Evolutionary conservation across 2,888 invertebrate genomes (phyloP), one percentile per base, ranked within the genome.

Genomic region (Sarcophaga subvicina): DNA sequence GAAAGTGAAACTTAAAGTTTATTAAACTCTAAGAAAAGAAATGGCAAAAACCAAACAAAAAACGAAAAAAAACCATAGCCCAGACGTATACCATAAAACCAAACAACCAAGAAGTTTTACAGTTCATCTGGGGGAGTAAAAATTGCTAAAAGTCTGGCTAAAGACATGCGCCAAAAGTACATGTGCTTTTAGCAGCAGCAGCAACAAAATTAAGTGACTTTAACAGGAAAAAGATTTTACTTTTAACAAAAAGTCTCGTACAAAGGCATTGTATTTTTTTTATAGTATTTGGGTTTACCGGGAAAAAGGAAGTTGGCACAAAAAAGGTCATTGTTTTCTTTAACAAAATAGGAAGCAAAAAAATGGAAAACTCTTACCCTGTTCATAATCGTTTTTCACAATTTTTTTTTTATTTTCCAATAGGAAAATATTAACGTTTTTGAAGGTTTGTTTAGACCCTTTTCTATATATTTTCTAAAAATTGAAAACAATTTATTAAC

Each of bases 111-210:
- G 45, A 70, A 84, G 62, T 49, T 67, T n/a, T 67, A 66, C 67
- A 22, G 37, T 47, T 20, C 22, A n/a, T 45, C 59, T 66, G 20
- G 17, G 37, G 66, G 37, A 66, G 60, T 62, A 49, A 76, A 70
- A 63, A n/a, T 37, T 12, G 17, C 17, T 67, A 27, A 60, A 64
- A 10, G 47, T 22, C 49, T n/a, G 37, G 27, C 69, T 49, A 75
- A 80, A 72, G 80, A 76, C 84, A 85, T 85, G 84, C 84, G 84
- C 84, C 76, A 76, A 85, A 71, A 76, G n/a, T 47, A 71, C 71
- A 80, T 80, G 45, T 17, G 63, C 75, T 47, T 80, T 67, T 20
- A 47, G 66, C 45, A 72, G 49, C 64, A 63, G 25, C 69, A 37
- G 37, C 37, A 37, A 37, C 37, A 37, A 37, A 37, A 37, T 37